These are phyloP conservation scores for Rhodeus uyekii DNA, from an alignment of 2,797 vertebrate species.

Conservation along the genomic window DNA sequence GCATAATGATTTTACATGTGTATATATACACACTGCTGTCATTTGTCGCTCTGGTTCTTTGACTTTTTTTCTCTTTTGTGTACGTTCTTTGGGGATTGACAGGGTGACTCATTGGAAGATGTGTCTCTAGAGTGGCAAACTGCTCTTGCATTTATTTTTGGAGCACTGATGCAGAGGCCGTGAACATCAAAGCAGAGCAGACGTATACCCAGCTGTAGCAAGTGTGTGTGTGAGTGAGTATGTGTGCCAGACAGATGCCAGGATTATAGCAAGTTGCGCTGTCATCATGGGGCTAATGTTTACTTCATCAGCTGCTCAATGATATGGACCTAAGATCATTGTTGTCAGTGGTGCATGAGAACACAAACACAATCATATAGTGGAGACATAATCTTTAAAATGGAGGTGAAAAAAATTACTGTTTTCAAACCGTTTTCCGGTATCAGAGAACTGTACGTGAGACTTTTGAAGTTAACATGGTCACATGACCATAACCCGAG, in stretches of 20 bases:
- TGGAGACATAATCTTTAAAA: neutral
- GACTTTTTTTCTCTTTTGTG: slow-evolving; percentile 16
- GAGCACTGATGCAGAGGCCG: slow-evolving; percentile 34
- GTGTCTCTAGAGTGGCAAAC: slow-evolving; percentile 52
- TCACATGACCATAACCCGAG: neutral
- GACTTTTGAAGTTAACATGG: slow-evolving; percentile 64
- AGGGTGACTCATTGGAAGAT: slow-evolving; percentile 46
- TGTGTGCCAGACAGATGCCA: slow-evolving; percentile 38
- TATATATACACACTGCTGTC: neutral
- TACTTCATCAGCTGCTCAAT: neutral
- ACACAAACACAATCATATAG: neutral
- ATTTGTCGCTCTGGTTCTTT: neutral
- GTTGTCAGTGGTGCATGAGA: neutral
- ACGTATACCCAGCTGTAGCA: slow-evolving; percentile 46
- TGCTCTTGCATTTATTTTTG: slow-evolving; percentile 54
- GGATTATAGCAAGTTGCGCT: slow-evolving; percentile 12
- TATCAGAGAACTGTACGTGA: slow-evolving; percentile 18
- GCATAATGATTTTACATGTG: neutral
- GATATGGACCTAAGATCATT: neutral
- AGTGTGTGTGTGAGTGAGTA: slow-evolving; percentile 45
- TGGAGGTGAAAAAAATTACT: neutral
- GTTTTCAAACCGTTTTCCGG: neutral
- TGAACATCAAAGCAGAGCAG: slow-evolving; percentile 44
- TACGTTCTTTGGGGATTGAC: slow-evolving; percentile 44
- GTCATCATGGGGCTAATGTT: neutral